These are phyloP conservation scores for Polyergus mexicanus DNA, from an alignment of 1,140 invertebrate species.

Conservation along the genomic window DNA sequence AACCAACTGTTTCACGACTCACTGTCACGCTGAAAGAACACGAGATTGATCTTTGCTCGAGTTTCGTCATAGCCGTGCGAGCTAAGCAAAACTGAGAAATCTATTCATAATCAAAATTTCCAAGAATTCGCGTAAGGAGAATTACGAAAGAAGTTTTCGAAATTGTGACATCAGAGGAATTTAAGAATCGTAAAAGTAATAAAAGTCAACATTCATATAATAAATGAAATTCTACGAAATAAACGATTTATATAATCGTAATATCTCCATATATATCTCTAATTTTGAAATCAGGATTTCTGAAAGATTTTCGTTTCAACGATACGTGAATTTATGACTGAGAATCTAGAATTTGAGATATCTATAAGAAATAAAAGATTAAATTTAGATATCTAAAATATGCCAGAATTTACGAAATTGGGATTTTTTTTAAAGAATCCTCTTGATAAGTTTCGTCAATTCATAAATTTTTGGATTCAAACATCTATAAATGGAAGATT, in stretches of 20 bases:
- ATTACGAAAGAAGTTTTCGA: background rate
- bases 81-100: background rate
- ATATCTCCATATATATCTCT: background rate
- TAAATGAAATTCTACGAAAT: background rate
- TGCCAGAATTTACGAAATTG: constrained; percentile 1
- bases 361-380: background rate
- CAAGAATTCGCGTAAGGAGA: background rate
- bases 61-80: constrained; percentile 20
- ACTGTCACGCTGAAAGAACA: constrained; percentile 46
- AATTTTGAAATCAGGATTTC: background rate
- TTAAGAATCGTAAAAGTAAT: background rate
- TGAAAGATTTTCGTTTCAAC: background rate
- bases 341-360: background rate
- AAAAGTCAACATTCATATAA: background rate
- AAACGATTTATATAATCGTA: constrained; percentile 8
- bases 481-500: background rate
- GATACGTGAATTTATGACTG: background rate
- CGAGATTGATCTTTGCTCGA: constrained; percentile 62
- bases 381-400: background rate
- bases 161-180: background rate
- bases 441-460: background rate
- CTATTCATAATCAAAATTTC: background rate
- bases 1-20: constrained; percentile 52
- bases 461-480: background rate
- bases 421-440: background rate